Evolutionary conservation across 1,140 invertebrate genomes (phyloP).

Genomic region (Ceratina calcarata): DNA sequence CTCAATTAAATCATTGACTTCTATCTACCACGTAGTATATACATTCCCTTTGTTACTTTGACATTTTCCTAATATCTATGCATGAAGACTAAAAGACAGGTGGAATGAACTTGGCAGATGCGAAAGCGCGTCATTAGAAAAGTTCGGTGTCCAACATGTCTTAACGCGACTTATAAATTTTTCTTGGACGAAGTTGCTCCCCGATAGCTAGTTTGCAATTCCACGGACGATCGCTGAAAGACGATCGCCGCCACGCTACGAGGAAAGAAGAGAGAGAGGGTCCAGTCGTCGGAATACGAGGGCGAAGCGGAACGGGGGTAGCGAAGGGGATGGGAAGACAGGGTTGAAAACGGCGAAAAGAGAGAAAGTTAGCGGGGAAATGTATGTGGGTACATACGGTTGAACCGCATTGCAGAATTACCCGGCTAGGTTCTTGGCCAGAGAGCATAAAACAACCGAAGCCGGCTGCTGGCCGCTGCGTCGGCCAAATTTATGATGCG

Average conservation of each 20-base stretch:
- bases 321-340: not conserved
- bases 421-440: conserved; percentile 72
- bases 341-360: conserved; percentile 32
- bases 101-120: not conserved
- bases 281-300: conserved; percentile 5
- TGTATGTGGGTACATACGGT: conserved; percentile 55
- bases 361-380: conserved; percentile 38
- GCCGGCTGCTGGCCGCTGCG: conserved; percentile 57
- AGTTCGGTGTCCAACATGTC: conserved; percentile 10
- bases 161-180: conserved; percentile 41
- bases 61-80: too few species aligned
- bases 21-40: too few species aligned
- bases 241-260: conserved; percentile 19
- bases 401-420: conserved; percentile 79
- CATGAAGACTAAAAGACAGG: too few species aligned
- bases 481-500: conserved; percentile 74
- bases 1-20: too few species aligned
- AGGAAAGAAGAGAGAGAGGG: conserved; percentile 30
- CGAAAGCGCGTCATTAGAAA: conserved; percentile 1
- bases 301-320: conserved; percentile 19
- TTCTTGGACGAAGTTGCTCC: conserved; percentile 27
- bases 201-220: conserved; percentile 43
- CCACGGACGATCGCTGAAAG: conserved; percentile 35
- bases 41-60: too few species aligned
- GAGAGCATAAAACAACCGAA: conserved; percentile 75